Base-by-base conservation (phyloP, 2,113 vertebrate species). In the Marmota monax region DNA sequence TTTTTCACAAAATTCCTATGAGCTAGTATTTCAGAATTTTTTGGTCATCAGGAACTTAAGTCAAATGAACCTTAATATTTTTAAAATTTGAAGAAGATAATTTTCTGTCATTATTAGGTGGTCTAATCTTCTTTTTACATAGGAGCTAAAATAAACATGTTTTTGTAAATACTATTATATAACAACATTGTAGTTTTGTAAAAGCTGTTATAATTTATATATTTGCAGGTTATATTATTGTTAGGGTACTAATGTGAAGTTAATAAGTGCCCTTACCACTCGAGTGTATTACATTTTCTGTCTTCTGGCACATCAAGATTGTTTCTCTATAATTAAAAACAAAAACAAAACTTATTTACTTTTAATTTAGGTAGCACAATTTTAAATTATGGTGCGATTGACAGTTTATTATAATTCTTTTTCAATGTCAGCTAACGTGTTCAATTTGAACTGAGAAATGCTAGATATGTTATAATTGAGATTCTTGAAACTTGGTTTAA, bases 131-230 rank as follows among this genome's bases (percentile, higher is more conserved):
- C 3, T 88, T 83, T 72, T 25, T 86, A 25, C 9, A 61, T 70
- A 87, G 23, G 25, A 80, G 14, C 16, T 92, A 20, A 95, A 65
- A 91, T 93, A 84, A 94, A 80, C 74, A 61, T 37, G n/a, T 34
- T 88, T 88, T 96, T 76, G 11, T 92, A 89, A 86, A 94, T 37
- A 51, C 12, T 92, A 13, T 42, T 74, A 74, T 63, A 23, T 23
- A 5, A 23, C 42, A 88, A 4, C 39, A 29, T 4, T 51, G 13
- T 9, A 27, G 34, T 72, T 72, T 73, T 87, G 27, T 39, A 56
- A 39, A 73, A 56, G 16, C n/a, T 11, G 65, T 51, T 84, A 51
- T 20, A 42, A 7, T 84, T 53, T 67, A 22, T 67, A 23, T 83
- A 34, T 94, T 87, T 95, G 1, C 76, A 69, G 45, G 2, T 78